Evolutionary conservation across 2,888 invertebrate genomes (phyloP).

Genomic region (Portevinia maculata): DNA sequence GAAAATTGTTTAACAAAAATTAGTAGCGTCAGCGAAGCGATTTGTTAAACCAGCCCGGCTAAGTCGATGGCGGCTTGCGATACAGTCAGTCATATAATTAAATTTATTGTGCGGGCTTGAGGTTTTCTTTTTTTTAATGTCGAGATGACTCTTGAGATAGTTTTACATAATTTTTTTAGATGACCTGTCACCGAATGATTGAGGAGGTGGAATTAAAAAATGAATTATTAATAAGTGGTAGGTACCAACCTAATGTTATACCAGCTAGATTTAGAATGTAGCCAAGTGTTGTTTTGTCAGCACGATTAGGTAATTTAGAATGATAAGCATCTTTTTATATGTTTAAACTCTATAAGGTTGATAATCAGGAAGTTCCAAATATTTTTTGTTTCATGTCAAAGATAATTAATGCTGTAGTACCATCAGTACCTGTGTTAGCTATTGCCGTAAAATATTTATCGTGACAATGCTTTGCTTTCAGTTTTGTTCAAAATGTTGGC

Average conservation of each 20-base stretch:
- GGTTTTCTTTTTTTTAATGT: background rate
- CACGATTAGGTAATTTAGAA: background rate
- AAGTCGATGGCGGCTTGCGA: constrained; percentile 42
- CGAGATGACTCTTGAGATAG: constrained; percentile 49
- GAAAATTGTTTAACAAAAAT: constrained; percentile 28
- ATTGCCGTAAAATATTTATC: too few species aligned
- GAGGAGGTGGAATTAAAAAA: constrained; percentile 14
- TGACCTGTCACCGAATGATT: constrained; percentile 12
- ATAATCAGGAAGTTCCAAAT: too few species aligned
- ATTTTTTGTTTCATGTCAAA: too few species aligned
- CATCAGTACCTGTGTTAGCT: too few species aligned
- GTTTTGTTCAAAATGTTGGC: too few species aligned
- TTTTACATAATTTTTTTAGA: constrained; percentile 50
- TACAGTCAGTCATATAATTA: constrained; percentile 54
- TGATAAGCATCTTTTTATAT: too few species aligned
- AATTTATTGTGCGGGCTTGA: constrained; percentile 51
- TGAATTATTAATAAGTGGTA: background rate
- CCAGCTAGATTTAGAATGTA: background rate
- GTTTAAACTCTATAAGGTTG: too few species aligned
- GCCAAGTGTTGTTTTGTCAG: background rate
- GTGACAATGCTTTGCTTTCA: too few species aligned
- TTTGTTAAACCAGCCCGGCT: constrained; percentile 43
- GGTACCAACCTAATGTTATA: background rate
- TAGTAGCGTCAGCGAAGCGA: constrained; percentile 27
- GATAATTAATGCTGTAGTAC: too few species aligned